Evolutionary conservation across 2,797 vertebrate genomes (phyloP), one percentile per base, ranked within the genome.

Genomic region (Acipenser oxyrinchus): DNA sequence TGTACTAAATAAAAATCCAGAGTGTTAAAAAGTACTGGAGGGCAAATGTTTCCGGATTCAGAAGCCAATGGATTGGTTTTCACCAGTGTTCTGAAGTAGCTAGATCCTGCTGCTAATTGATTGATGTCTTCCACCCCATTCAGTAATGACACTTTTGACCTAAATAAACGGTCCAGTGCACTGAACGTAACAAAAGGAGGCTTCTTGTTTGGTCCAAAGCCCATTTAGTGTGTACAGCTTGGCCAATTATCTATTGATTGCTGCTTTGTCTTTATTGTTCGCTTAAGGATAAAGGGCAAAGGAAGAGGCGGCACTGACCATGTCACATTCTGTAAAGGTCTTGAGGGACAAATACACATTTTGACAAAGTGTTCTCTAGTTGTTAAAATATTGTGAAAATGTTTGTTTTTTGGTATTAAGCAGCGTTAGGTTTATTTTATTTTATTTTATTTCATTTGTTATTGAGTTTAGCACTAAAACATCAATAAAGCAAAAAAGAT

Each of bases 241-340:
- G 83, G 84, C 90, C 88, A 93, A 93, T 93, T 93, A 92, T 88
- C 79, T 91, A 91, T 93, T 93, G 91, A 93, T 93, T 89, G 88
- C 85, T 84, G 75, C 89, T 89, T 77, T 82, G 82, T 78, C 78
- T 84, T 85, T 89, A 84, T 85, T 89, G 81, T 79, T 86, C 79
- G 84, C 83, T 85, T 86, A 83, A 83, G 85, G 86, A 85, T 88
- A 82, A 88, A 37, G 84, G 83, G 71, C 83, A 81, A 75, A 70
- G 73, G 81, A 78, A 85, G 76, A 84, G 85, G 73, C 86, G 76
- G 87, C 82, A 81, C 85, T 88, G 86, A 88, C 84, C 86, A 85
- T 73, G 86, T 88, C 89, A 87, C 74, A 84, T 87, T 75, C 77
- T 80, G 76, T 86, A 88, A 79, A 83, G 72, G 76, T 4, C 3